A percentile compares a stretch with the other conserved stretches of the same genome.
Evolutionary conservation across 2,888 invertebrate species (phyloP).

Genomic region (Nephrotoma appendiculata): DNA sequence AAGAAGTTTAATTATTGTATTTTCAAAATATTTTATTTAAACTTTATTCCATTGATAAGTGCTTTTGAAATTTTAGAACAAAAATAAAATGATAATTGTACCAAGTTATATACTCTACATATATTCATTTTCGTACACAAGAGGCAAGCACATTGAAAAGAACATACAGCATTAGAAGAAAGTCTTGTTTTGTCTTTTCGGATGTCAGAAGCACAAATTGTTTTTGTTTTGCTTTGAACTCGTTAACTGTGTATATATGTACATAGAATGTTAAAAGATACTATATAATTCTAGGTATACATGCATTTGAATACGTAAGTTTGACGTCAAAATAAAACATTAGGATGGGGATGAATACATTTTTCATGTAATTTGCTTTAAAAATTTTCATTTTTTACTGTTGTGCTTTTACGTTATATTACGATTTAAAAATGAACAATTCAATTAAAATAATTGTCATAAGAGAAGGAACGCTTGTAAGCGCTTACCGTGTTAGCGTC

Average conservation of each 20-base stretch:
- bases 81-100: neutral
- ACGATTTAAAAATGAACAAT: neutral
- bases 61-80: neutral
- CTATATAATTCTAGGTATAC: neutral
- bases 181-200: neutral
- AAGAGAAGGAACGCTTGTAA: neutral
- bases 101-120: neutral
- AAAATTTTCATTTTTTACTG: neutral
- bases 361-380: neutral
- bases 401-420: neutral
- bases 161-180: neutral
- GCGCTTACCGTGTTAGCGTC: neutral
- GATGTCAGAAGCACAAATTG: neutral
- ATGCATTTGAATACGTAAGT: neutral
- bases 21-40: neutral
- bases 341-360: neutral
- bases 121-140: neutral
- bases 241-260: neutral
- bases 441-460: neutral
- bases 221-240: neutral
- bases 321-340: neutral
- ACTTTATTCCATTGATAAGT: neutral
- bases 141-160: neutral
- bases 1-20: neutral
- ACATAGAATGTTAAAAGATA: neutral